Conservation (phyloP, 1,140 invertebrate genomes). For the Pentalonia nigronervosa region DNA sequence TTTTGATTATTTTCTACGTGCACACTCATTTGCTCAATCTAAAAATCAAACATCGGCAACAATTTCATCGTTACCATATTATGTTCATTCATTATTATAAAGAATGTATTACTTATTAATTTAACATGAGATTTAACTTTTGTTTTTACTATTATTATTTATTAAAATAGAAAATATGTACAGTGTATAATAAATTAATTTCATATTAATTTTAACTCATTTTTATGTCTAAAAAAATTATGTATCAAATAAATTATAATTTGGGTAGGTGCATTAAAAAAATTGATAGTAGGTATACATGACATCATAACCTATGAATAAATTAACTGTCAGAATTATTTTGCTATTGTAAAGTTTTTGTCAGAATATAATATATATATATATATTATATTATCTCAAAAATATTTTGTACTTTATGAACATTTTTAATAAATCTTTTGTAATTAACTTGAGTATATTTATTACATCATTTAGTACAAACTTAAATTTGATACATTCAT, state of each 20-base stretch:
- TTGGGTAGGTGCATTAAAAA: background rate
- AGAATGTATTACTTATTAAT: conserved; percentile 7
- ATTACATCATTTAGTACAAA: background rate
- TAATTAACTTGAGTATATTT: background rate
- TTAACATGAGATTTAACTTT: background rate
- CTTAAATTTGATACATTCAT: background rate
- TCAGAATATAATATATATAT: background rate
- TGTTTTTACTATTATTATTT: conserved; percentile 48
- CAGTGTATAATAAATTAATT: conserved; percentile 21
- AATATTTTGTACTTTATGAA: conserved; percentile 35
- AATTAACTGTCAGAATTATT: conserved; percentile 43
- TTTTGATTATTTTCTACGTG: conserved; percentile 18
- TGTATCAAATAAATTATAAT: background rate
- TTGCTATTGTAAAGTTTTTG: conserved; percentile 17
- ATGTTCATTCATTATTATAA: background rate
- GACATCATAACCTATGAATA: conserved; percentile 15
- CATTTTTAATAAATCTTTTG: conserved; percentile 37
- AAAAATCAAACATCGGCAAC: conserved; percentile 32
- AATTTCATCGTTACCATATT: conserved; percentile 42
- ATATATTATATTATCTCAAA: background rate
- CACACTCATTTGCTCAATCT: conserved; percentile 42
- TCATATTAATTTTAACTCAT: conserved; percentile 26
- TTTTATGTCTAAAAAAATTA: background rate
- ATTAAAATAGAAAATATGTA: conserved; percentile 28
- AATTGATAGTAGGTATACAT: background rate